Conservation (phyloP, 2,113 vertebrate genomes). For the Etia nguti region DNA sequence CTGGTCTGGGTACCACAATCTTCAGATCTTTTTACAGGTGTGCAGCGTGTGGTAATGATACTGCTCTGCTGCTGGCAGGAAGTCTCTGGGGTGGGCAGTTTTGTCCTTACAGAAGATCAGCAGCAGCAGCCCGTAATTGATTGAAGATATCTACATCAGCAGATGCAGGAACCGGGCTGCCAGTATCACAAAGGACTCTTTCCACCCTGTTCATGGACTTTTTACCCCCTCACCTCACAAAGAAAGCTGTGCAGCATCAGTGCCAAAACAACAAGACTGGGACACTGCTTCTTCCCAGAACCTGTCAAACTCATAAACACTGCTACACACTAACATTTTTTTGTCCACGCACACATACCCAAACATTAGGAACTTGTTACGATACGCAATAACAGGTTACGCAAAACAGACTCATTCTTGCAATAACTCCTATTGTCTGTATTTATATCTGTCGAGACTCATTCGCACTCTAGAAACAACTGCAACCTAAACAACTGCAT, state of each 20-base stretch:
- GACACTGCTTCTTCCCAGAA: not conserved
- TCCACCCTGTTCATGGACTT: not conserved
- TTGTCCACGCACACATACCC: not conserved
- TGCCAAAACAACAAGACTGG: not conserved
- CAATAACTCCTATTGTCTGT: fast-evolving
- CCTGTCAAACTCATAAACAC: not conserved
- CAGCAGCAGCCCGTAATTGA: not conserved
- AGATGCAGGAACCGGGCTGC: fast-evolving
- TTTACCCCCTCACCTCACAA: not conserved
- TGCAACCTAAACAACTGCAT: fast-evolving
- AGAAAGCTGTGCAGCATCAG: not conserved
- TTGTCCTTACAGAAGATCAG: not conserved
- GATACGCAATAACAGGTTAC: fast-evolving
- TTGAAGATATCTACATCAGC: not conserved
- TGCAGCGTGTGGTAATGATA: not conserved
- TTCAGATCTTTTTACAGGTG: not conserved
- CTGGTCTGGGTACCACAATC: not conserved
- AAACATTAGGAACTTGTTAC: not conserved
- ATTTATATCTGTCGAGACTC: not conserved
- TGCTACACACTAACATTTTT: not conserved
- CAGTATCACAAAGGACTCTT: not conserved
- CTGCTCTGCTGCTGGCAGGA: not conserved
- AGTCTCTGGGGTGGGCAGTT: not conserved
- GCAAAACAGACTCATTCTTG: fast-evolving
- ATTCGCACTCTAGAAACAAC: not conserved